Evolutionary conservation across 1,140 invertebrate species (phyloP).

Genomic region (Aleiodes sp.): DNA sequence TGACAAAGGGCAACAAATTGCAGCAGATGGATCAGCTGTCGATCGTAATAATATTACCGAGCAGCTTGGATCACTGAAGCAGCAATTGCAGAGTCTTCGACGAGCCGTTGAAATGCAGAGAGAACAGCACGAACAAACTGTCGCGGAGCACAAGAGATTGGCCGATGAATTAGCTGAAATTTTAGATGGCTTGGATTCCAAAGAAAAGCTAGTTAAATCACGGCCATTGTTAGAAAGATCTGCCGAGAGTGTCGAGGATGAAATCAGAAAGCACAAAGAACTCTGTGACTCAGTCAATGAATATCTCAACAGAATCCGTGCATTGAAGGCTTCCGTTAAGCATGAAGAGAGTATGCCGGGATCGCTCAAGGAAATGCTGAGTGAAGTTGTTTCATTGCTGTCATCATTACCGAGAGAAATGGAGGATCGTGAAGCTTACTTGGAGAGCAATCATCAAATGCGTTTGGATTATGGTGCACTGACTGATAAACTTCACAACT

Average conservation of each 20-base stretch:
- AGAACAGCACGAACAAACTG: constrained; percentile 85
- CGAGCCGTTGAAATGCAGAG: constrained; percentile 85
- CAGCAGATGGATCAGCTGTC: constrained; percentile 83
- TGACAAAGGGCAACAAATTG: constrained; percentile 92
- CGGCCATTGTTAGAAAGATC: constrained; percentile 83
- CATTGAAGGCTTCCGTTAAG: constrained; percentile 74
- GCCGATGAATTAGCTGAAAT: constrained; percentile 82
- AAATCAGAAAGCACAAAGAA: constrained; percentile 80
- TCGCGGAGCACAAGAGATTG: constrained; percentile 87
- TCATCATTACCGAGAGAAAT: constrained; percentile 82
- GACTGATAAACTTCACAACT: constrained; percentile 81
- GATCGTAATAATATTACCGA: constrained; percentile 89
- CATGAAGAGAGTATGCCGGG: constrained; percentile 81
- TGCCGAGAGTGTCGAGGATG: constrained; percentile 80
- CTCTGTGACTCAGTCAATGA: constrained; percentile 76
- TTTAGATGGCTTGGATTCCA: constrained; percentile 84
- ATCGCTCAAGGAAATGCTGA: constrained; percentile 82
- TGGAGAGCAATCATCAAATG: constrained; percentile 81
- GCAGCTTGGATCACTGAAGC: constrained; percentile 86
- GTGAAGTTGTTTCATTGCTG: constrained; percentile 80
- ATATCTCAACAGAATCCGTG: constrained; percentile 75
- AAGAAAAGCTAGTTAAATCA: constrained; percentile 84
- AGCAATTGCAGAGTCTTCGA: constrained; percentile 81
- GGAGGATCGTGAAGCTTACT: constrained; percentile 80
- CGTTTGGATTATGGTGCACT: constrained; percentile 77